Evolutionary conservation across 2,888 invertebrate species (phyloP), one percentile per base, ranked within the genome.

Genomic region (Acholoe squamosa): DNA sequence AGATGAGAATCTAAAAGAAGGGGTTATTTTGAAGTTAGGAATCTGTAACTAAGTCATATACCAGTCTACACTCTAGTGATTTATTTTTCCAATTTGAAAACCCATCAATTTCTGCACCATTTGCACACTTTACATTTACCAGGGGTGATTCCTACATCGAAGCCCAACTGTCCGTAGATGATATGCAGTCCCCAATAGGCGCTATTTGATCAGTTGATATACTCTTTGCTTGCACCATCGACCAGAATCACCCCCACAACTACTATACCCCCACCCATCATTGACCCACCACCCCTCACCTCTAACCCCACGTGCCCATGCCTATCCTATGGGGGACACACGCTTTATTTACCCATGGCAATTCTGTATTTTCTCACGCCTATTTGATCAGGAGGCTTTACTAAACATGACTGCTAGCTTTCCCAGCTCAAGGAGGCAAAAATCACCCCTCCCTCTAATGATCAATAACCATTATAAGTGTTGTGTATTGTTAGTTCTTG

Each of bases 331-430:
- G 22, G 61, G 5, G 22, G 3, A 61, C 61, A 7, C 61, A n/a
- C 61, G 3, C 14, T 14, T 7, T 61, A 19, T n/a, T 61, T 43
- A 43, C 43, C 43, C 43, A 43, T 43, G 43, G 43, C 5, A 43
- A 43, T 43, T 19, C 22, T 3, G 61, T 61, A 43, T 61, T n/a
- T 61, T 61, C 61, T n/a, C 61, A 61, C 61, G 61, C 61, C 61
- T 61, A 61, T 61, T 61, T 61, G 61, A 61, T 61, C 61, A 61
- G 61, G 12, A 61, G 22, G 12, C 19, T 61, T n/a, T 61, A 61
- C 61, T 61, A 61, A 61, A 61, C 61, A 61, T 61, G 61, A 61
- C 61, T 19, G 19, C 61, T 61, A 12, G 61, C 61, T n/a, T 61
- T n/a, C n/a, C 61, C 61, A n/a, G 61, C 61, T 10, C 61, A n/a